A percentile compares a stretch with the other conserved stretches of the same genome.
phyloP scores from a whole-genome alignment of 2,888 invertebrate species.

The Selenia dentaria region DNA sequence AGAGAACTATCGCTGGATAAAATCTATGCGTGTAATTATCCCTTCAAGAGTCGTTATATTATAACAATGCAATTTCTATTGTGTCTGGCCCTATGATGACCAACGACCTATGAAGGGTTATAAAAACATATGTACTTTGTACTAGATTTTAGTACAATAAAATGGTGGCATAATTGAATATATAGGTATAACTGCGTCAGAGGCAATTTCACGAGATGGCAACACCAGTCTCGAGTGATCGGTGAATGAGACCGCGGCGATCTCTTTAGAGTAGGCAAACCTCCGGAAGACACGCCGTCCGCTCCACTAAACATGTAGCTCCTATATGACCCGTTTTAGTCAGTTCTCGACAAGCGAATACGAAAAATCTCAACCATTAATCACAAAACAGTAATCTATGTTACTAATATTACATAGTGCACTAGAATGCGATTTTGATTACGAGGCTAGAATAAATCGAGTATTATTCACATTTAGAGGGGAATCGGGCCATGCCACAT shows the following conservation, averaged over 20 bases:
- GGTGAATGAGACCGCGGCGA: constrained; percentile 11
- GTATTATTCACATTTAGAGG: constrained; percentile 59
- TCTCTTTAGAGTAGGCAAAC: constrained; percentile 2
- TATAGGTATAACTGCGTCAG: no score
- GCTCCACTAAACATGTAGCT: constrained; percentile 12
- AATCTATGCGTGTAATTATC: no score
- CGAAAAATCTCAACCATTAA: constrained; percentile 45
- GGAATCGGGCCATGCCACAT: constrained; percentile 62
- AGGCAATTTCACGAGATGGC: constrained; percentile 9
- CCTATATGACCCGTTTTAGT: constrained; percentile 22
- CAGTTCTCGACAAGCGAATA: constrained; percentile 36
- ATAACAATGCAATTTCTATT: no score
- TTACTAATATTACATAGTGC: constrained; percentile 50
- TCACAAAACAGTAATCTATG: constrained; percentile 55
- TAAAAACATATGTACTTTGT: no score
- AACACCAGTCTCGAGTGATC: constrained; percentile 11
- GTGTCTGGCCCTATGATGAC: no score
- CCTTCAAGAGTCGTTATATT: no score
- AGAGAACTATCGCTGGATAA: no score
- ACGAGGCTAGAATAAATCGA: constrained; percentile 47
- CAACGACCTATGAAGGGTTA: no score
- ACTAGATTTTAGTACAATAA: no score
- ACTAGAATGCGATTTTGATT: constrained; percentile 58
- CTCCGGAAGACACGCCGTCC: constrained; percentile 12
- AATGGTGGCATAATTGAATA: no score